Conservation (phyloP, 53 echinoderm and acorn worm species). For the Actinopyga echinites region DNA sequence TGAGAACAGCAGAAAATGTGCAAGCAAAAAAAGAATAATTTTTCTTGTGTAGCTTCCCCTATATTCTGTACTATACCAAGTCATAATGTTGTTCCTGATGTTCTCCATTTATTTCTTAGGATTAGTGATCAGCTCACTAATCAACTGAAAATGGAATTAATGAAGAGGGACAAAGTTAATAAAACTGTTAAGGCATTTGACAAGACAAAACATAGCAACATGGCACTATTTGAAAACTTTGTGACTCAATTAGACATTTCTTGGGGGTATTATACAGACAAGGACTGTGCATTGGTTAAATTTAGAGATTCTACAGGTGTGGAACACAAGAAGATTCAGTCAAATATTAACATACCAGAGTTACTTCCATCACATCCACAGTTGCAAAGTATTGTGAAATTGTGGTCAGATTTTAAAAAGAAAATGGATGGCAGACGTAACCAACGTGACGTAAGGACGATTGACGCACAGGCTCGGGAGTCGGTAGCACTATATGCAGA, state of each 20-base stretch:
- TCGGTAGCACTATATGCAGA: too few relatives aligned
- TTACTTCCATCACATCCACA: not conserved
- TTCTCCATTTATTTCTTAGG: not conserved
- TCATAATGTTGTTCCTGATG: not conserved
- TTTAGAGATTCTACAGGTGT: not conserved
- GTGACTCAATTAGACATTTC: not conserved
- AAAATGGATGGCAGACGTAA: not conserved
- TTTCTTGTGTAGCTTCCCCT: not conserved
- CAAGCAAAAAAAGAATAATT: not conserved
- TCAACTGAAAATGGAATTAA: not conserved
- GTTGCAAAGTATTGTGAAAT: not conserved
- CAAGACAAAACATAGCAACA: not conserved
- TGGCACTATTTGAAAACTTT: constrained; percentile 7
- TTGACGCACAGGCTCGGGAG: too few relatives aligned
- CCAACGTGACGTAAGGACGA: not conserved
- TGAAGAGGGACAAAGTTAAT: not conserved
- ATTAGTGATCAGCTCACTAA: not conserved
- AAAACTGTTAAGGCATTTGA: not conserved
- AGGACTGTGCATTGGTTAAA: not conserved
- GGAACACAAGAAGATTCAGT: not conserved
- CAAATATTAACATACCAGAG: not conserved
- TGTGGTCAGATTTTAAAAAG: not conserved
- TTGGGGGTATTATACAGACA: not conserved
- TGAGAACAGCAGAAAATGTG: not conserved
- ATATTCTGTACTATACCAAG: not conserved